These are phyloP conservation scores for Trissoscelio sp. DNA, from an alignment of 2,888 invertebrate genomes.

Conservation along the genomic window DNA sequence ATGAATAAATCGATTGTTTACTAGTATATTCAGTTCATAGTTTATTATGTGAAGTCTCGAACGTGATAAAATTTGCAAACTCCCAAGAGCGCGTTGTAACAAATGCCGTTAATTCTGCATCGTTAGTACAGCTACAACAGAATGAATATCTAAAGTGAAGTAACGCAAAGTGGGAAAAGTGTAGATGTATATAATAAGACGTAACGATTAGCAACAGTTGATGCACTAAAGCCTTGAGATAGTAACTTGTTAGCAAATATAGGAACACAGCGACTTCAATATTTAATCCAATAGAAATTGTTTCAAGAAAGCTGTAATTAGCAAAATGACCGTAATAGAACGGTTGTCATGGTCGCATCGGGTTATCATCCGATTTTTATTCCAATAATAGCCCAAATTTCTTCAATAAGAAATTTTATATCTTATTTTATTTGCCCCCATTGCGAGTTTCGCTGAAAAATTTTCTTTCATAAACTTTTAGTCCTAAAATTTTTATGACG, in stretches of 20 bases:
- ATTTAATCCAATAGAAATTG: slow-evolving; percentile 26
- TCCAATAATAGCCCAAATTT: background rate
- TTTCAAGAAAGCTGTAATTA: slow-evolving; percentile 10
- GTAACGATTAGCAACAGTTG: slow-evolving; percentile 45
- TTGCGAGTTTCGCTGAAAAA: background rate
- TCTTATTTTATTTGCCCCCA: background rate
- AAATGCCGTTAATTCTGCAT: slow-evolving; percentile 50
- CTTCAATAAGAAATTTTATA: background rate
- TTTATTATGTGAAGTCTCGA: slow-evolving; percentile 21
- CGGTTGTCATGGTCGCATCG: background rate
- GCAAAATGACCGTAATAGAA: background rate
- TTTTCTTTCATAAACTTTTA: background rate
- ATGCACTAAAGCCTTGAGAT: slow-evolving; percentile 37
- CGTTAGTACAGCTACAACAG: slow-evolving; percentile 26
- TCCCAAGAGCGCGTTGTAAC: slow-evolving; percentile 31
- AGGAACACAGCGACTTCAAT: slow-evolving; percentile 18
- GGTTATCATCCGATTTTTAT: background rate
- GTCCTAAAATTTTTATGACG: background rate
- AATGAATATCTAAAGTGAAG: slow-evolving; percentile 50
- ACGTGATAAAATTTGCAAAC: slow-evolving; percentile 52
- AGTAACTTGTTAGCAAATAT: slow-evolving; percentile 27
- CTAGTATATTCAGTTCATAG: too few species aligned
- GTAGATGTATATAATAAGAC: slow-evolving; percentile 21
- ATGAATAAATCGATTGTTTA: too few species aligned
- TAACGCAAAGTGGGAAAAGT: slow-evolving; percentile 43